phyloP scores from a whole-genome alignment of 92 coral and sea anemone genomes.

The Meandrina meandrites region DNA sequence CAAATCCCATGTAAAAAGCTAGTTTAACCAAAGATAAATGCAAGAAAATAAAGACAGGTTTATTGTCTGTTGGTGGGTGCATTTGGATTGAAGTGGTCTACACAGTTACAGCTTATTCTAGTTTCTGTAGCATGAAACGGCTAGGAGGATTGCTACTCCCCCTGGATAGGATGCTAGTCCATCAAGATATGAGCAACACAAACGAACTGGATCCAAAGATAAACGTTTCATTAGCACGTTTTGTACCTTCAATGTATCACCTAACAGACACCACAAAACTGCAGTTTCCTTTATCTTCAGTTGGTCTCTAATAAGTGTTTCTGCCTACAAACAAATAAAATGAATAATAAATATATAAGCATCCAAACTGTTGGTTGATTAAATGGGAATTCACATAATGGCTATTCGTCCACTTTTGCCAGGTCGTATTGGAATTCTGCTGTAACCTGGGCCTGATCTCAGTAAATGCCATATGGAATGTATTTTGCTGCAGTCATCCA shows the following conservation, averaged over 20 bases:
- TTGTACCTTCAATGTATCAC: slow-evolving; percentile 85
- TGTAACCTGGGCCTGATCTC: no score
- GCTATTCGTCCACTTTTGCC: no score
- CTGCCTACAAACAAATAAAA: slow-evolving; percentile 72
- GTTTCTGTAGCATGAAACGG: no score
- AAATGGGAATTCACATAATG: not conserved
- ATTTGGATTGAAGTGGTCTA: not conserved
- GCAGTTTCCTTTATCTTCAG: slow-evolving; percentile 79
- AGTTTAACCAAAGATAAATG: not conserved
- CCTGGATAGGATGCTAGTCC: no score
- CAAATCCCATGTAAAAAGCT: not conserved
- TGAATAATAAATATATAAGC: not conserved
- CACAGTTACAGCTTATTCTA: not conserved
- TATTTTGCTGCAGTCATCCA: no score
- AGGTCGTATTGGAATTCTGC: no score
- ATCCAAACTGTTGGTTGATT: not conserved
- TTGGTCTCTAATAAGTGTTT: slow-evolving; percentile 80
- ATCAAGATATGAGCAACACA: no score
- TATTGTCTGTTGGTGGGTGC: not conserved
- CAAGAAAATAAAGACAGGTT: not conserved
- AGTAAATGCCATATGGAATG: no score
- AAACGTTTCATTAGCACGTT: not conserved
- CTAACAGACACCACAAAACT: slow-evolving; percentile 93
- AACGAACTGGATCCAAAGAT: not conserved
- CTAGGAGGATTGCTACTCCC: no score